Percentiles rank a stretch among this genome's conserved stretches.
phyloP scores from a whole-genome alignment of 30 jellyfish, hydroid and myxozoan species.

The Nemopilema nomurai region DNA sequence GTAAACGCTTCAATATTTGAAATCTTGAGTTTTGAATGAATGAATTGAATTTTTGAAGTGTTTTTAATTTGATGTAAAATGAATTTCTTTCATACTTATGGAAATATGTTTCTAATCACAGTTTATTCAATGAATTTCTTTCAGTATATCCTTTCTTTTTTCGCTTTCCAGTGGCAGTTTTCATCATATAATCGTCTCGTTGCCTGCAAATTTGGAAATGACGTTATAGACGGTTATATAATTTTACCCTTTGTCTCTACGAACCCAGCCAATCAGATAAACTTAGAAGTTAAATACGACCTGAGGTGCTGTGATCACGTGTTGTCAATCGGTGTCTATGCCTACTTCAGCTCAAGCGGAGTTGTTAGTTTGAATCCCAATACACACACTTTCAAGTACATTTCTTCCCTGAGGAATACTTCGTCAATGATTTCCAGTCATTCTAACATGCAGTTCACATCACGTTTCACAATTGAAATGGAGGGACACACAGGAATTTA shows the following conservation, averaged over 20 bases:
- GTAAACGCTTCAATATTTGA: too few relatives aligned
- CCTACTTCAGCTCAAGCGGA: neutral
- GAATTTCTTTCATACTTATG: too few relatives aligned
- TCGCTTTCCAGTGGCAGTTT: neutral
- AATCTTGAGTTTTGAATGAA: too few relatives aligned
- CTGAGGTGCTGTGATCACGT: neutral
- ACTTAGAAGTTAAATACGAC: neutral
- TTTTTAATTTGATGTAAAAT: too few relatives aligned
- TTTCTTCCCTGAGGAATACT: slow-evolving; percentile 13
- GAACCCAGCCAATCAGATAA: slow-evolving; percentile 22
- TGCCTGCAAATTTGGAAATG: neutral
- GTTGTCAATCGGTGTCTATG: slow-evolving; percentile 13
- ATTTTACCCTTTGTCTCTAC: neutral
- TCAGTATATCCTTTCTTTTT: too few relatives aligned
- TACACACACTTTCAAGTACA: neutral
- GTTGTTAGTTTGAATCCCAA: neutral
- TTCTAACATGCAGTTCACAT: neutral
- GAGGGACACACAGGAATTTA: slow-evolving; percentile 16
- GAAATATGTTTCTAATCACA: too few relatives aligned
- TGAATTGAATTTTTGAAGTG: too few relatives aligned
- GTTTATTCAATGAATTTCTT: too few relatives aligned
- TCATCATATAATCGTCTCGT: neutral
- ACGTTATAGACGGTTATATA: slow-evolving; percentile 2
- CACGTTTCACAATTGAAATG: slow-evolving; percentile 1
- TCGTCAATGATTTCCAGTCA: neutral